These are phyloP conservation scores for Cheilosia vulpina DNA, from an alignment of 2,888 invertebrate genomes.

Conservation along the genomic window DNA sequence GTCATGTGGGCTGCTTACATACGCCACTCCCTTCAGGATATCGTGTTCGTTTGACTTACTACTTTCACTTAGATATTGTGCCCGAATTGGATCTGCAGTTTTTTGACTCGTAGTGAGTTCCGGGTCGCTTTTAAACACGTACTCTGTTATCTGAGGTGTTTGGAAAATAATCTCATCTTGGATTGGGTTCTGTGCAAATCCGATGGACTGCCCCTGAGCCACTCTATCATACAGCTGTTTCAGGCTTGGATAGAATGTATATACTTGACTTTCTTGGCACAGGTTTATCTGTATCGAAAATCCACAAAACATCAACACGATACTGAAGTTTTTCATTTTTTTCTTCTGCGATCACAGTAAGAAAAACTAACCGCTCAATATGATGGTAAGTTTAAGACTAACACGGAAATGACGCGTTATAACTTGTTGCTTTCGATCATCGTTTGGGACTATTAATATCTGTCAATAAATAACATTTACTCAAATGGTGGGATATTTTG, in stretches of 20 bases:
- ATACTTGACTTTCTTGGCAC: neutral
- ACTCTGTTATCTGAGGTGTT: too few relatives aligned
- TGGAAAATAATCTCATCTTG: too few relatives aligned
- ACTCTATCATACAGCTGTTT: neutral
- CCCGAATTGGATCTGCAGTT: too few relatives aligned
- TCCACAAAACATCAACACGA: neutral
- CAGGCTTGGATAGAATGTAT: neutral
- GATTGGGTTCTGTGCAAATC: neutral
- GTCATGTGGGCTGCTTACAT: too few relatives aligned
- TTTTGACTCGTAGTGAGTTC: too few relatives aligned
- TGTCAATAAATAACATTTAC: neutral
- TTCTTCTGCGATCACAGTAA: neutral
- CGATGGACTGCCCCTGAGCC: neutral
- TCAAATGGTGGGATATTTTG: neutral
- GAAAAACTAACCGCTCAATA: constrained; percentile 1
- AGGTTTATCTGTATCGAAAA: neutral
- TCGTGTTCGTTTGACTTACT: too few relatives aligned
- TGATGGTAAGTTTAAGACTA: constrained; percentile 12
- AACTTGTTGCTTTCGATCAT: neutral
- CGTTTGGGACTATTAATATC: neutral
- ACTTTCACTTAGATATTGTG: too few relatives aligned
- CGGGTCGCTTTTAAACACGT: too few relatives aligned
- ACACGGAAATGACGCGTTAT: constrained; percentile 7
- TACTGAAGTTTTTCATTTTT: constrained; percentile 4
- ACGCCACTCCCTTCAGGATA: too few relatives aligned